These are phyloP conservation scores for Phasianus colchicus DNA, from an alignment of 2,113 vertebrate species.

Conservation along the genomic window DNA sequence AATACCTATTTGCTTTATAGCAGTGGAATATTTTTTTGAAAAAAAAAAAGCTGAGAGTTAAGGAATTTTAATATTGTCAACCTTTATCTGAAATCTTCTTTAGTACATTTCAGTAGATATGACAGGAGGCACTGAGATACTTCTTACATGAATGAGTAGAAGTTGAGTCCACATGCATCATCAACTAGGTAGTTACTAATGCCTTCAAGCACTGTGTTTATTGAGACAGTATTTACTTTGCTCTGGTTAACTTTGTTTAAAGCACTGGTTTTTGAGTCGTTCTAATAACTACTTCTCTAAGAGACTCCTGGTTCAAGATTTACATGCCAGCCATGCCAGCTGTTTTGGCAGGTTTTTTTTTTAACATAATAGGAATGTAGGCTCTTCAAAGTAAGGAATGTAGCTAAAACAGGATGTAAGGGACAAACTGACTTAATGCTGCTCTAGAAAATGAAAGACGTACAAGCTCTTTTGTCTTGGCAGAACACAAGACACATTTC, in stretches of 20 bases:
- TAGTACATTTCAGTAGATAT: not conserved
- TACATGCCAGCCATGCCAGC: not conserved
- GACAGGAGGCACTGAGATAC: not conserved
- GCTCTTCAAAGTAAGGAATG: not conserved
- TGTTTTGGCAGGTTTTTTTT: not conserved
- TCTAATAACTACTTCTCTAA: not conserved
- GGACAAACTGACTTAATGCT: not conserved
- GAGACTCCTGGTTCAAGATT: not conserved
- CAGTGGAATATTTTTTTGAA: not conserved
- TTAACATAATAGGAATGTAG: not conserved
- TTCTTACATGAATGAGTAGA: not conserved
- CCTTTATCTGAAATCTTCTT: not conserved
- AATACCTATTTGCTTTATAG: not conserved
- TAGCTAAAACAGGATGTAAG: not conserved
- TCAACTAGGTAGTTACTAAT: not conserved
- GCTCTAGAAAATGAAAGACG: not conserved
- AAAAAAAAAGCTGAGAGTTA: not conserved
- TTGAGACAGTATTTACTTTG: not conserved
- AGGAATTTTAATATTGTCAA: not conserved
- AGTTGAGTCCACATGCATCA: not conserved
- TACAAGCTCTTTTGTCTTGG: not conserved
- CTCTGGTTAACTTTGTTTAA: not conserved
- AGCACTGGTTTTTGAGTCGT: not conserved
- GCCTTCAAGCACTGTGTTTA: not conserved
- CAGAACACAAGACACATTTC: not conserved